A percentile compares a stretch with the other conserved stretches of the same genome.
Conservation (phyloP, 2,888 invertebrate species). For the Gonocerus acuteangulatus region DNA sequence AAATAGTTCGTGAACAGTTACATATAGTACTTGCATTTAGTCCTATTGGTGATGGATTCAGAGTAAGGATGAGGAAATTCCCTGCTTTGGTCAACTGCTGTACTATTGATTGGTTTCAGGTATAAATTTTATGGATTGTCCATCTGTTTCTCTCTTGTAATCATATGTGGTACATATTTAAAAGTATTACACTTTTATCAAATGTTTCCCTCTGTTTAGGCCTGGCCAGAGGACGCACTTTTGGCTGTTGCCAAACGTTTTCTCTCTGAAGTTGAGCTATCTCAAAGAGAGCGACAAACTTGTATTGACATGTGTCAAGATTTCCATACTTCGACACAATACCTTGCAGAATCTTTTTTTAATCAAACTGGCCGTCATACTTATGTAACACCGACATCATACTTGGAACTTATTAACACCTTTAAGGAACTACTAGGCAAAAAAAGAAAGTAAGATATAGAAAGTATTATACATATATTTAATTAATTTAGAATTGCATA, state of each 20-base stretch:
- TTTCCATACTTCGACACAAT: constrained; percentile 78
- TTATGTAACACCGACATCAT: constrained; percentile 90
- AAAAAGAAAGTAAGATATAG: constrained; percentile 59
- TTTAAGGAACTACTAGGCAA: constrained; percentile 70
- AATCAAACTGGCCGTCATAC: constrained; percentile 64
- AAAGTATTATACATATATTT: not conserved
- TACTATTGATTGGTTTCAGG: constrained; percentile 92
- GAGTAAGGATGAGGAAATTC: constrained; percentile 77
- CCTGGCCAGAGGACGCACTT: constrained; percentile 90
- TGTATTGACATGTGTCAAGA: constrained; percentile 83
- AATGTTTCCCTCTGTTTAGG: constrained; percentile 47
- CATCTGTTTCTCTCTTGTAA: no score
- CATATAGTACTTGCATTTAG: constrained; percentile 87
- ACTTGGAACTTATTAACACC: constrained; percentile 82
- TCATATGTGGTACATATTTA: no score
- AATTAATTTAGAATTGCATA: not conserved
- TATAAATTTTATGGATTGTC: constrained; percentile 39
- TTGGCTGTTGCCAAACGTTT: constrained; percentile 80
- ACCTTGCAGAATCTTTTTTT: constrained; percentile 58
- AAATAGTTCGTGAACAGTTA: constrained; percentile 77
- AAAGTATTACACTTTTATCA: no score
- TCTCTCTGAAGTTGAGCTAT: constrained; percentile 69
- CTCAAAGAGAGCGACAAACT: constrained; percentile 61
- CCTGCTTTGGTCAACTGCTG: constrained; percentile 91
- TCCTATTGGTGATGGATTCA: constrained; percentile 77